phyloP scores from a whole-genome alignment of 2,888 invertebrate species.

The Tetragonula carbonaria region DNA sequence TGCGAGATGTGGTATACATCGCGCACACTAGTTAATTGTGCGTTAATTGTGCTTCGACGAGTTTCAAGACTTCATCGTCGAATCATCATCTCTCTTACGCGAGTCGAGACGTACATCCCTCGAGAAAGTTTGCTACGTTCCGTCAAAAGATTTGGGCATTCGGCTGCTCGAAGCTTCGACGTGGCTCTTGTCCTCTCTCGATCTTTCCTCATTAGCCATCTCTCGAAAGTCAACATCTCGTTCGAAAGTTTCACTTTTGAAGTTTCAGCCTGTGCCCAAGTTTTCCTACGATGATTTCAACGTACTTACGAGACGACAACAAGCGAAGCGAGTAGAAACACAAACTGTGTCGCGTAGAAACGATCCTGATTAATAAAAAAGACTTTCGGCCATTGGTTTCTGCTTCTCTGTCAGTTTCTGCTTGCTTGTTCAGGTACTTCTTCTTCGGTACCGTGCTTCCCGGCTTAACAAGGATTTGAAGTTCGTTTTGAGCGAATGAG shows the following conservation, averaged over 20 bases:
- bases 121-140: neutral
- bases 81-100: neutral
- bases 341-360: neutral
- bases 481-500: slow-evolving; percentile 2
- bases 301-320: too few species aligned
- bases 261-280: neutral
- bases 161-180: neutral
- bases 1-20: neutral
- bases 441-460: neutral
- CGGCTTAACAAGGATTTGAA: neutral
- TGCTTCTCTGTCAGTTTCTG: neutral
- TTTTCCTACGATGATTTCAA: neutral
- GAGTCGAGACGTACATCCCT: neutral
- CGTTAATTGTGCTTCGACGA: neutral
- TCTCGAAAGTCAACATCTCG: neutral
- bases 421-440: neutral
- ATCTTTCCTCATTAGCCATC: neutral
- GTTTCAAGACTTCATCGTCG: neutral
- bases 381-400: neutral
- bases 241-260: neutral
- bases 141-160: neutral
- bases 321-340: neutral
- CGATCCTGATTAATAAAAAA: neutral
- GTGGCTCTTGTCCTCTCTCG: neutral
- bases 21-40: neutral